A percentile compares a stretch with the other conserved stretches of the same genome.
These are phyloP conservation scores for Pollimyrus isidori DNA, from an alignment of 2,113 vertebrate species.

Conservation along the genomic window DNA sequence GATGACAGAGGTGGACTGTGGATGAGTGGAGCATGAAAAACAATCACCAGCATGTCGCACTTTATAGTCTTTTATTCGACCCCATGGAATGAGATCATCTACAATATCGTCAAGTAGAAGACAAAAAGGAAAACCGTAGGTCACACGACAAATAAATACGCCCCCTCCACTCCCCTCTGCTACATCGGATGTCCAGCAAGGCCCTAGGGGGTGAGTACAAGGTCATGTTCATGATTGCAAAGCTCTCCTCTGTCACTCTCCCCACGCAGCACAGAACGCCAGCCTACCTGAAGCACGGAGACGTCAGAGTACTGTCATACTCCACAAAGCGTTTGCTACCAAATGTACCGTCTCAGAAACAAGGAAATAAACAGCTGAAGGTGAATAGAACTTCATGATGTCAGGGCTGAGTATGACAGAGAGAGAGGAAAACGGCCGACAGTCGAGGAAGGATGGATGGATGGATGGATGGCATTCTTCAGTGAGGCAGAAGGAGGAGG, in stretches of 20 bases:
- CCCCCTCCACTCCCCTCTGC: neutral
- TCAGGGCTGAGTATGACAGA: neutral
- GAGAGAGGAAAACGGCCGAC: neutral
- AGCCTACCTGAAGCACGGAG: neutral
- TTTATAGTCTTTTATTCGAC: constrained; percentile 1
- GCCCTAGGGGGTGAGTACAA: neutral
- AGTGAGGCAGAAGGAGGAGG: neutral
- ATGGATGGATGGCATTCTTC: neutral
- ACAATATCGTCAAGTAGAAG: neutral
- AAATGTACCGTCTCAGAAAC: neutral
- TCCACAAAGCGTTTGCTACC: neutral
- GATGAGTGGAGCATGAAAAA: neutral
- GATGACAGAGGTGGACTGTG: neutral
- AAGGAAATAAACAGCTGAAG: neutral
- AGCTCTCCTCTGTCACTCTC: neutral
- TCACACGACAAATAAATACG: neutral
- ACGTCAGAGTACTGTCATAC: neutral
- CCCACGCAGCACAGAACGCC: neutral
- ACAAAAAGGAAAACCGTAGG: neutral
- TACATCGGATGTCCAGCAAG: neutral
- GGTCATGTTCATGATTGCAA: neutral
- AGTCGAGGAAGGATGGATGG: neutral
- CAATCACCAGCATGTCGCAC: neutral
- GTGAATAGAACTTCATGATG: neutral
- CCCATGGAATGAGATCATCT: neutral